These are phyloP conservation scores for Paracanthobrama guichenoti DNA, from an alignment of 2,113 vertebrate genomes.

Conservation along the genomic window DNA sequence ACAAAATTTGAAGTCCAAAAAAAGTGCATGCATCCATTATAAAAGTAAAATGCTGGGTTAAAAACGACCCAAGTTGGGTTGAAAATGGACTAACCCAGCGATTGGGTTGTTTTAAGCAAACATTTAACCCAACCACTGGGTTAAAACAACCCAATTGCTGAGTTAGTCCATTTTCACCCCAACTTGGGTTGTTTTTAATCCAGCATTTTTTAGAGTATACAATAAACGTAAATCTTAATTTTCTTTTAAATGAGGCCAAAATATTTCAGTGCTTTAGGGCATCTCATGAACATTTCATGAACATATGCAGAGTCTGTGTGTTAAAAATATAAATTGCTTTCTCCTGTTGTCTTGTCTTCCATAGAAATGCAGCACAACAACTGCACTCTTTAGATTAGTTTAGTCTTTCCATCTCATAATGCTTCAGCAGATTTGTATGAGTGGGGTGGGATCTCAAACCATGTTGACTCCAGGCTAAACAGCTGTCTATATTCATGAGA, in stretches of 20 bases:
- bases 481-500: conserved; percentile 61
- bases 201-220: too few relatives aligned
- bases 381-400: conserved; percentile 30
- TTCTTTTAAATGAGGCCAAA: neutral
- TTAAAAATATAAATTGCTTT: conserved; percentile 10
- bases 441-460: conserved; percentile 43
- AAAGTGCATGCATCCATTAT: too few relatives aligned
- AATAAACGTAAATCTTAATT: neutral
- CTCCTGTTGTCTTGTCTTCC: neutral
- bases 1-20: too few relatives aligned
- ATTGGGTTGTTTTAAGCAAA: too few relatives aligned
- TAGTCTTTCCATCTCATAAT: conserved; percentile 37
- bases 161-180: too few relatives aligned
- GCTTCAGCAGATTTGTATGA: conserved; percentile 31
- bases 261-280: neutral
- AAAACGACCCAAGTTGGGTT: too few relatives aligned
- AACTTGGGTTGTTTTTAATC: too few relatives aligned
- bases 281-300: neutral
- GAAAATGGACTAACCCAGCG: too few relatives aligned
- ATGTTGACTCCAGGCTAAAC: conserved; percentile 54
- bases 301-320: neutral
- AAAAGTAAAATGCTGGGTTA: too few relatives aligned
- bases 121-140: too few relatives aligned
- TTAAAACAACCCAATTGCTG: too few relatives aligned
- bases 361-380: conserved; percentile 5